These are phyloP conservation scores for Phalacrocorax carbo DNA, from an alignment of 2,113 vertebrate species.

Conservation along the genomic window DNA sequence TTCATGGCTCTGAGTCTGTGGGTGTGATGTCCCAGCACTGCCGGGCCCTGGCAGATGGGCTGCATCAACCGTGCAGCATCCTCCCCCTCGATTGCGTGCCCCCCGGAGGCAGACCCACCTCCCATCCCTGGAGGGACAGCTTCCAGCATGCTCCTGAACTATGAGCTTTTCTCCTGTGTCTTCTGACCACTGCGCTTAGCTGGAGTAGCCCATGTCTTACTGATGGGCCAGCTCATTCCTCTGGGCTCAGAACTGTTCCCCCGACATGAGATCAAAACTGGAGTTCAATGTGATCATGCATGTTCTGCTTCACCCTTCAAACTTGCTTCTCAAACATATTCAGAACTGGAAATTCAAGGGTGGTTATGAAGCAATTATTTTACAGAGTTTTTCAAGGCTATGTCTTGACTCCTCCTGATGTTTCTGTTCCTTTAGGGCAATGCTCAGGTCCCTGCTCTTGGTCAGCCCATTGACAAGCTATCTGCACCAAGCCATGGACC, in stretches of 20 bases:
- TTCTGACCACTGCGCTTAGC: neutral
- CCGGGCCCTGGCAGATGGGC: neutral
- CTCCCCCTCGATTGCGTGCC: neutral
- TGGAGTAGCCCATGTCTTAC: accelerated
- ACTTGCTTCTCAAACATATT: neutral
- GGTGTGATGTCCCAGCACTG: neutral
- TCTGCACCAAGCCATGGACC: neutral
- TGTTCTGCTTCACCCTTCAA: neutral
- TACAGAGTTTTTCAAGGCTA: neutral
- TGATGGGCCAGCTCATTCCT: neutral
- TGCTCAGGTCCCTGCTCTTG: neutral
- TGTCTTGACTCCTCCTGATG: neutral
- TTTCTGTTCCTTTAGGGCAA: conserved; percentile 35
- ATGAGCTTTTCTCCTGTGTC: neutral
- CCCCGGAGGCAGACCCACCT: neutral
- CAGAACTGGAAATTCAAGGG: neutral
- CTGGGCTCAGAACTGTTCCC: neutral
- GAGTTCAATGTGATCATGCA: neutral
- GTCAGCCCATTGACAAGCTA: neutral
- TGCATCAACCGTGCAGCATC: neutral
- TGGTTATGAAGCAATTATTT: neutral
- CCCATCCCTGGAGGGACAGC: neutral
- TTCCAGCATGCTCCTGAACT: neutral
- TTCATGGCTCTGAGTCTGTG: neutral
- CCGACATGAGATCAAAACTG: neutral